A percentile compares a stretch with the other conserved stretches of the same genome.
phyloP scores from a whole-genome alignment of 2,797 vertebrate genomes.

The Tolypeutes matacus region DNA sequence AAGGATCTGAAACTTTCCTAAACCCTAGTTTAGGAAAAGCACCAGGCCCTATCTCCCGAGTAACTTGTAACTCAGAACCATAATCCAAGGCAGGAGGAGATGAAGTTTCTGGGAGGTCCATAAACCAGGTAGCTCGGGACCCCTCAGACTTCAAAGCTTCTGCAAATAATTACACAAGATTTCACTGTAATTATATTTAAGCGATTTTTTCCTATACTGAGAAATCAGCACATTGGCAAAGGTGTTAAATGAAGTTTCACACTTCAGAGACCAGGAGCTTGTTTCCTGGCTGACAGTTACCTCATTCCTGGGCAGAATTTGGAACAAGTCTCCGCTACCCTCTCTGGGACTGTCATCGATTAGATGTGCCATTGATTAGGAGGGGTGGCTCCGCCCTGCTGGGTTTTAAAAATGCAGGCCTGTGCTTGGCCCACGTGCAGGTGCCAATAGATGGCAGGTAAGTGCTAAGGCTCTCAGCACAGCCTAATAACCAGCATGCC shows the following conservation, averaged over 20 bases:
- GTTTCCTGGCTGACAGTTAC: neutral
- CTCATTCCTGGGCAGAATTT: neutral
- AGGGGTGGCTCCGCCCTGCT: neutral
- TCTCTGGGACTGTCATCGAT: neutral
- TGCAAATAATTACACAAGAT: neutral
- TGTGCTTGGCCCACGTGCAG: fast-evolving
- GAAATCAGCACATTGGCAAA: constrained; percentile 3
- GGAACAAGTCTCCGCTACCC: neutral
- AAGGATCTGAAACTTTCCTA: neutral
- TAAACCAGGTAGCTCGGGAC: fast-evolving
- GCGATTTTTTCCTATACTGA: neutral
- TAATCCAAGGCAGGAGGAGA: neutral
- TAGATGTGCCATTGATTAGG: fast-evolving
- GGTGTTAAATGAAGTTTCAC: constrained; percentile 40
- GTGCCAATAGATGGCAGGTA: fast-evolving
- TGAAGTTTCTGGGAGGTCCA: fast-evolving
- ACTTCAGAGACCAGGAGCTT: neutral
- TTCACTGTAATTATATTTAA: neutral
- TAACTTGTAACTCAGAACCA: neutral
- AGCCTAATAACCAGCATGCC: too few species aligned
- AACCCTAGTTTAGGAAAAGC: neutral
- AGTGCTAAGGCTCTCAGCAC: neutral
- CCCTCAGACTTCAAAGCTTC: neutral
- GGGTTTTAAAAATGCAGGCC: neutral
- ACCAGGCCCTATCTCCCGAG: neutral